Conservation (phyloP, 2,113 vertebrate species). For the Nibea coibor region DNA sequence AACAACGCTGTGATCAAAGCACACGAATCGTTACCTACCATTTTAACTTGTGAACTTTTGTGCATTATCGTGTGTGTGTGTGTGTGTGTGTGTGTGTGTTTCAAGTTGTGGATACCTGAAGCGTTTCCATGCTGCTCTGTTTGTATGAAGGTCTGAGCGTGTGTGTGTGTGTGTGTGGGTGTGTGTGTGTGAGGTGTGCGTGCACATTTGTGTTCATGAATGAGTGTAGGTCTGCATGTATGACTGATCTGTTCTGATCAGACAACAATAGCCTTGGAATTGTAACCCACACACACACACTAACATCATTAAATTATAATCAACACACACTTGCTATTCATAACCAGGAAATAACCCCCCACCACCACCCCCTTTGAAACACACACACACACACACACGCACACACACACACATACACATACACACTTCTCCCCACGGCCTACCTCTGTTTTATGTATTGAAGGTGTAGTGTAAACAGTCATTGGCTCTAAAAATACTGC, state of each 20-base stretch:
- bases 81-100: slow-evolving; percentile 3
- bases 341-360: slow-evolving; percentile 55
- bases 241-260: slow-evolving; percentile 40
- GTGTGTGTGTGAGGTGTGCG: slow-evolving; percentile 17
- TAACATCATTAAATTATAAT: slow-evolving; percentile 61
- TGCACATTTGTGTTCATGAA: neutral
- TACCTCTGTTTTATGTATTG: slow-evolving; percentile 40
- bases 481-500: slow-evolving; percentile 50
- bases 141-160: neutral
- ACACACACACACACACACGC: neutral
- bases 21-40: neutral
- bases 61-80: neutral
- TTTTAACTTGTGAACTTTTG: neutral
- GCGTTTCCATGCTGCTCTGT: slow-evolving; percentile 11
- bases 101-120: neutral
- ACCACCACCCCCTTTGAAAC: neutral
- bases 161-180: slow-evolving; percentile 6
- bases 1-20: neutral
- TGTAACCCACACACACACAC: slow-evolving; percentile 30
- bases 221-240: slow-evolving; percentile 28
- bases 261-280: slow-evolving; percentile 44
- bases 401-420: neutral
- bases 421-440: neutral
- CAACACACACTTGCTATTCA: slow-evolving; percentile 50
- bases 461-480: slow-evolving; percentile 48